phyloP scores from a whole-genome alignment of 2,113 vertebrate genomes.

The Rhea americana region DNA sequence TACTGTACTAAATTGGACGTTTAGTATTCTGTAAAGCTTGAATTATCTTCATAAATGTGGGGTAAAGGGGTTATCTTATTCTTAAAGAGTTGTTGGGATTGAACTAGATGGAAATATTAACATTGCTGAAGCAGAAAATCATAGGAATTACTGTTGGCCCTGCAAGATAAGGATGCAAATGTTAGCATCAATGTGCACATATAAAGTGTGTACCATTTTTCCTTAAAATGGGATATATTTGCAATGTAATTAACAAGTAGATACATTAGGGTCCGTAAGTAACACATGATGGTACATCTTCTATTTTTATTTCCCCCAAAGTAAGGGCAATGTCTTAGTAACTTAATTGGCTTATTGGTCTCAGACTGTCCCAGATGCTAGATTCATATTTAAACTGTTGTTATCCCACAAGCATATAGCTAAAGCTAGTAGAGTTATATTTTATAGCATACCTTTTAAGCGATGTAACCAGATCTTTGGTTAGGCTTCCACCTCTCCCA shows the following conservation, averaged over 20 bases:
- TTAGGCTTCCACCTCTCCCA: background rate
- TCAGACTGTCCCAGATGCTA: background rate
- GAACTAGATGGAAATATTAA: background rate
- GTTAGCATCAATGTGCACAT: background rate
- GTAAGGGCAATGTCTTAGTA: background rate
- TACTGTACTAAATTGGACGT: background rate
- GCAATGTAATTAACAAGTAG: background rate
- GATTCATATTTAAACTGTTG: background rate
- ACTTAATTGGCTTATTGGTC: conserved; percentile 2
- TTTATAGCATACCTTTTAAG: background rate
- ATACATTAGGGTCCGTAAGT: background rate
- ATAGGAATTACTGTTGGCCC: background rate
- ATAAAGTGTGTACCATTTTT: background rate
- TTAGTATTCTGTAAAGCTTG: background rate
- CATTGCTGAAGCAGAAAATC: background rate
- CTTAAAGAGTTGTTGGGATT: background rate
- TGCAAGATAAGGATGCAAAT: background rate
- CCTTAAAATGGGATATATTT: conserved; percentile 7
- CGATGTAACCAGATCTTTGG: background rate
- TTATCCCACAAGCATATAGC: background rate
- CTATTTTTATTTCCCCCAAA: conserved; percentile 22
- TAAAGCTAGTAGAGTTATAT: background rate
- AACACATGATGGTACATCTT: background rate
- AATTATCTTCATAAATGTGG: background rate
- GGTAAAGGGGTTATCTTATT: accelerated